Conservation (phyloP, 2,113 vertebrate species). For the Solea senegalensis region DNA sequence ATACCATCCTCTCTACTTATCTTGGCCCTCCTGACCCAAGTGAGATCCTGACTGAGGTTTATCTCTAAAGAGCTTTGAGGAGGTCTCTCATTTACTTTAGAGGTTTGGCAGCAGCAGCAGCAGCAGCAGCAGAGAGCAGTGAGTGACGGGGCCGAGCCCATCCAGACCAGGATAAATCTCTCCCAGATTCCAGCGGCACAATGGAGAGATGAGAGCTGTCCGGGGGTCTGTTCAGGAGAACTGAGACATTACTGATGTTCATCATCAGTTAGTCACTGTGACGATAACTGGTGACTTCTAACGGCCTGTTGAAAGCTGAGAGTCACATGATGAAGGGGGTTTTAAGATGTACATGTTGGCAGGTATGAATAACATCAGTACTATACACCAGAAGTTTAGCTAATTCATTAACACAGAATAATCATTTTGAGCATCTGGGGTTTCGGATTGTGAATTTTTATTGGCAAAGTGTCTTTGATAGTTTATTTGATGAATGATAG, state of each 20-base stretch:
- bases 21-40: conserved; percentile 38
- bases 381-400: no score
- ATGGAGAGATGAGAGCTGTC: conserved; percentile 63
- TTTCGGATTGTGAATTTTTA: no score
- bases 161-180: conserved; percentile 45
- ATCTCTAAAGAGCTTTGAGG: conserved; percentile 61
- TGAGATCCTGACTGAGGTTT: conserved; percentile 53
- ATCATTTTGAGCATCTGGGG: no score
- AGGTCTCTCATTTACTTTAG: conserved; percentile 59
- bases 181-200: conserved; percentile 58
- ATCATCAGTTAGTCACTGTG: not conserved
- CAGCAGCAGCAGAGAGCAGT: conserved; percentile 32
- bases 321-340: no score
- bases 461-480: no score
- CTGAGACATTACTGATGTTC: conserved; percentile 58
- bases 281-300: conserved; percentile 9
- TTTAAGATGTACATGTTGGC: no score
- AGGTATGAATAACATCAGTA: no score
- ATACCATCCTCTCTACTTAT: conserved; percentile 63
- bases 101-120: conserved; percentile 57
- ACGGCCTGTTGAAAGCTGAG: no score
- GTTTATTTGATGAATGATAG: no score
- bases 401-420: no score
- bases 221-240: conserved; percentile 15
- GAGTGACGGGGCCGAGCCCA: conserved; percentile 39